Conservation (phyloP, 2,888 invertebrate genomes). For the Drosophila yooni region DNA sequence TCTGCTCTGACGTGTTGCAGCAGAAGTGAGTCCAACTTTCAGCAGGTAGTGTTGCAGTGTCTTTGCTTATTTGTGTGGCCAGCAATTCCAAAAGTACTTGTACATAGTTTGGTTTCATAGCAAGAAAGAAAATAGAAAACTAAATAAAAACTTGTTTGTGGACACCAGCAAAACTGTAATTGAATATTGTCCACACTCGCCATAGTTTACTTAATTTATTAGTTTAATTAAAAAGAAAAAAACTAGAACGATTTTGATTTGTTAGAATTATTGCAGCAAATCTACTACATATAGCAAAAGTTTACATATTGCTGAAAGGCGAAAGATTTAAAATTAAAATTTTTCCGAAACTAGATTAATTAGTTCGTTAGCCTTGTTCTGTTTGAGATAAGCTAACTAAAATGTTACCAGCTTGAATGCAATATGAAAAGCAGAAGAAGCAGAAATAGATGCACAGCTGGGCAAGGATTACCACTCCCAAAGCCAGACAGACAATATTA, state of each 20-base stretch:
- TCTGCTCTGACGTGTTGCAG: not conserved
- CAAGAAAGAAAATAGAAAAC: not conserved
- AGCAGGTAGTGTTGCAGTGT: not conserved
- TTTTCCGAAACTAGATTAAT: not conserved
- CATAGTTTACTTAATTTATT: not conserved
- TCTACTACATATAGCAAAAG: not conserved
- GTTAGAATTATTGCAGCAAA: not conserved
- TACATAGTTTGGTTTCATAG: not conserved
- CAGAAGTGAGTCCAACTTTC: slow-evolving; percentile 7
- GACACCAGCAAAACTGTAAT: not conserved
- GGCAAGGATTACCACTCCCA: slow-evolving; percentile 29
- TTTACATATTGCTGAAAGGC: not conserved
- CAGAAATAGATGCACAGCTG: slow-evolving; percentile 20
- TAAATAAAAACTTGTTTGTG: not conserved
- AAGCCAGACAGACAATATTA: slow-evolving; percentile 38
- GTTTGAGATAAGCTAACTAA: not conserved
- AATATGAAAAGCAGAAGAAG: not conserved
- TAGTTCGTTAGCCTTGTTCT: not conserved
- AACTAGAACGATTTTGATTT: not conserved
- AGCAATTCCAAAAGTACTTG: not conserved
- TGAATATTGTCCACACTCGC: not conserved
- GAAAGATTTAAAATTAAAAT: not conserved
- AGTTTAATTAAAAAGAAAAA: not conserved
- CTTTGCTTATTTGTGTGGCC: not conserved
- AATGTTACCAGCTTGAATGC: slow-evolving; percentile 20